Conservation (phyloP, 1,140 invertebrate species). For the Bombus affinis region DNA sequence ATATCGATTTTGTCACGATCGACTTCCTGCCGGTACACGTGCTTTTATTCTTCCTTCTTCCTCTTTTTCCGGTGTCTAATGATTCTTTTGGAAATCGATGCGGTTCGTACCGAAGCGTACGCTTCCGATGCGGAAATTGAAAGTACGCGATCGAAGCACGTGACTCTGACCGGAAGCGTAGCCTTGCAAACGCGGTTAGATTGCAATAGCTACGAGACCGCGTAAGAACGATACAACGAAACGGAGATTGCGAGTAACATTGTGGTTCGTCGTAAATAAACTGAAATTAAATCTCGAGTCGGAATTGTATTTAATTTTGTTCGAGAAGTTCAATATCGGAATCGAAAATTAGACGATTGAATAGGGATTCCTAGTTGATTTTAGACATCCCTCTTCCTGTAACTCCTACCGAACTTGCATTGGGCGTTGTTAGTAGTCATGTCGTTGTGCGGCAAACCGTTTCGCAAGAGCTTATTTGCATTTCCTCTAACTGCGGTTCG, state of each 20-base stretch:
- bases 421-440: constrained; percentile 37
- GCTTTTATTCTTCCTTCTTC: neutral
- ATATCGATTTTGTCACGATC: neutral
- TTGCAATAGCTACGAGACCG: neutral
- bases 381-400: constrained; percentile 20
- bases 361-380: neutral
- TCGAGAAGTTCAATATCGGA: neutral
- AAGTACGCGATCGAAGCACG: neutral
- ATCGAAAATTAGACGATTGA: neutral
- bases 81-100: constrained; percentile 26
- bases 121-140: constrained; percentile 27
- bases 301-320: neutral
- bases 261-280: neutral
- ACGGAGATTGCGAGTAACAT: neutral
- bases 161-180: constrained; percentile 29
- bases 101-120: neutral
- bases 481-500: constrained; percentile 6
- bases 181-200: neutral
- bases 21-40: neutral
- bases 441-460: constrained; percentile 31
- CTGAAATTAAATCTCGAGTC: neutral
- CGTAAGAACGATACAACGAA: neutral
- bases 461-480: constrained; percentile 50
- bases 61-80: neutral
- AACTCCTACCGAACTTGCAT: constrained; percentile 9